Percentiles rank a stretch among this genome's conserved stretches.
Conservation (phyloP, 92 coral and sea anemone species). For the Muricea muricata region DNA sequence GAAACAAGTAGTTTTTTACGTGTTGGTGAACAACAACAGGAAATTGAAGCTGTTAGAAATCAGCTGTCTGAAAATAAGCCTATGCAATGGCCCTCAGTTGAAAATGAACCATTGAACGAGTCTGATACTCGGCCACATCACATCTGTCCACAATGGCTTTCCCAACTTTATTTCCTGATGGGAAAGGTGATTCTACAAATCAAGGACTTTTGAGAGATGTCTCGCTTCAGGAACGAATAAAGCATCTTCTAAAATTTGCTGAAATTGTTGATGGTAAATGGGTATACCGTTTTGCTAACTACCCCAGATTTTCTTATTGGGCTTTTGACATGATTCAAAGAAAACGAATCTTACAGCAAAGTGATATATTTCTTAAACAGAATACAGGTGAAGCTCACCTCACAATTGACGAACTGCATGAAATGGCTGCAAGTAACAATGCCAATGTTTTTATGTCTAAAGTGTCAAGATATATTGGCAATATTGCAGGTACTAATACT, state of each 20-base stretch:
- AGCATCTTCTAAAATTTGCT: conserved; percentile 47
- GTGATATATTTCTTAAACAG: too few relatives aligned
- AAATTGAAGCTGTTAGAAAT: conserved; percentile 32
- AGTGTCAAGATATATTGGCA: conserved; percentile 43
- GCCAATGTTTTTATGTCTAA: conserved; percentile 13
- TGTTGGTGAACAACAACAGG: conserved; percentile 57
- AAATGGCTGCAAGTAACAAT: conserved; percentile 43
- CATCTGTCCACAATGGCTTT: not conserved
- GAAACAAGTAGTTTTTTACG: conserved; percentile 56
- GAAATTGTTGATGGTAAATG: conserved; percentile 38
- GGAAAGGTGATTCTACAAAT: too few relatives aligned
- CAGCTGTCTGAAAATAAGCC: conserved; percentile 44
- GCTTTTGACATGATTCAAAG: conserved; percentile 42
- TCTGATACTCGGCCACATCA: conserved; percentile 18
- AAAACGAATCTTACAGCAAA: not conserved
- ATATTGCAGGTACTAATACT: too few relatives aligned
- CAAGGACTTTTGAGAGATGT: too few relatives aligned
- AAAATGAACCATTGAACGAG: conserved; percentile 38
- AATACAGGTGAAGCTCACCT: too few relatives aligned
- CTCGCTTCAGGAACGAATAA: conserved; percentile 26
- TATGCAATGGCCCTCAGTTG: conserved; percentile 44
- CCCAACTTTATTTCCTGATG: not conserved
- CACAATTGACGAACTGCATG: conserved; percentile 26
- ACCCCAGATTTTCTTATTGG: conserved; percentile 38
- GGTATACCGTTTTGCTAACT: conserved; percentile 50